These are phyloP conservation scores for Brachionus plicatilis DNA, from an alignment of 1,140 invertebrate species.

Conservation along the genomic window DNA sequence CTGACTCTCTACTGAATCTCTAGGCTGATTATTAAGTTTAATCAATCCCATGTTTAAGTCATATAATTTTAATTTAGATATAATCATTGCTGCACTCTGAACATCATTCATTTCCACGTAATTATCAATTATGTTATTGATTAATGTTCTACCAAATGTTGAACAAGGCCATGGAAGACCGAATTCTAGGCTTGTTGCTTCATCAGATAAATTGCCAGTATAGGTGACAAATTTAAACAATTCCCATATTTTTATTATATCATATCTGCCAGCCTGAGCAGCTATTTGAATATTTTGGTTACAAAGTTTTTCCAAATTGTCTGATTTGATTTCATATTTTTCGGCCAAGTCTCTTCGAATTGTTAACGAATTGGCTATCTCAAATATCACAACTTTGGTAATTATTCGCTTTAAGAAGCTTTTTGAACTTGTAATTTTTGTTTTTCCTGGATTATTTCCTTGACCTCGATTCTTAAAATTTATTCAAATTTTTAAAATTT, in stretches of 20 bases:
- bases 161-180: neutral
- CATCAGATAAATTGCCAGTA: neutral
- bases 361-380: neutral
- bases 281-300: conserved; percentile 29
- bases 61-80: neutral
- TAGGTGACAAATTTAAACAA: neutral
- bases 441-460: neutral
- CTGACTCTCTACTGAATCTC: neutral
- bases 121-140: conserved; percentile 12
- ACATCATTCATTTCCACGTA: neutral
- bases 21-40: neutral
- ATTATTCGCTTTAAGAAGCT: neutral
- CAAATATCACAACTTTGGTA: neutral
- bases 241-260: conserved; percentile 25
- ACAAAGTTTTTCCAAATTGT: neutral
- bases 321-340: neutral
- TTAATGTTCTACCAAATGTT: neutral
- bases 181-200: neutral
- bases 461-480: neutral
- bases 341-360: neutral
- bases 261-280: neutral
- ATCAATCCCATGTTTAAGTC: neutral
- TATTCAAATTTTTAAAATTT: neutral
- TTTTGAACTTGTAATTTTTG: neutral
- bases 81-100: conserved; percentile 7